A percentile compares a stretch with the other conserved stretches of the same genome.
These are phyloP conservation scores for Myripristis jacobus DNA, from an alignment of 2,797 vertebrate genomes.

Conservation along the genomic window DNA sequence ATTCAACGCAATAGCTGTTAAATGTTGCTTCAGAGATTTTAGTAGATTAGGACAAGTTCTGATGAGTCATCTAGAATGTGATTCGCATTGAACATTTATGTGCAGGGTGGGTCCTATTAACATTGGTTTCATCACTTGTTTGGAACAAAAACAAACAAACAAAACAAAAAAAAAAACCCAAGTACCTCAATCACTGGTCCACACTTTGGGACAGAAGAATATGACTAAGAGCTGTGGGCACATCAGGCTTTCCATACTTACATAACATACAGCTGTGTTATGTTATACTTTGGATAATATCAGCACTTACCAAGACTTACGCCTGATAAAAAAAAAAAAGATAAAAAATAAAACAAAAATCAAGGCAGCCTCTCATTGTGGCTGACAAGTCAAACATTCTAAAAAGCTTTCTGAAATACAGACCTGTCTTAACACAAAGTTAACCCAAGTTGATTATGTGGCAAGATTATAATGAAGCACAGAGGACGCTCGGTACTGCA, in stretches of 20 bases:
- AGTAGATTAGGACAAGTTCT: conserved; percentile 33
- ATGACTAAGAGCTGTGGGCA: conserved; percentile 72
- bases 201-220: conserved; percentile 52
- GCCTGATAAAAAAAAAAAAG: conserved; percentile 50
- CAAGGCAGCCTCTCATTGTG: conserved; percentile 15
- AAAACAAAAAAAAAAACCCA: too few relatives aligned
- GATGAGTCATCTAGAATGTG: conserved; percentile 22
- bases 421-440: conserved; percentile 53
- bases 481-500: conserved; percentile 45
- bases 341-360: conserved; percentile 26
- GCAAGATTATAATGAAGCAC: conserved; percentile 45
- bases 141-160: conserved; percentile 54
- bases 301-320: conserved; percentile 44
- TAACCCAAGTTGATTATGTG: conserved; percentile 64
- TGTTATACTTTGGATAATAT: conserved; percentile 75
- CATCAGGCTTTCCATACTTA: conserved; percentile 76
- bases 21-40: conserved; percentile 21
- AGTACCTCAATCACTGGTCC: conserved; percentile 38
- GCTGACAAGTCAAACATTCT: conserved; percentile 29
- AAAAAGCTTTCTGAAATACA: conserved; percentile 32
- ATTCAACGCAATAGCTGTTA: conserved; percentile 42
- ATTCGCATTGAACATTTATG: conserved; percentile 28
- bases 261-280: conserved; percentile 71
- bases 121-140: conserved; percentile 41
- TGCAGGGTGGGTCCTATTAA: conserved; percentile 36